phyloP scores from a whole-genome alignment of 92 coral and sea anemone species.

The Anthopleura xanthogrammica region DNA sequence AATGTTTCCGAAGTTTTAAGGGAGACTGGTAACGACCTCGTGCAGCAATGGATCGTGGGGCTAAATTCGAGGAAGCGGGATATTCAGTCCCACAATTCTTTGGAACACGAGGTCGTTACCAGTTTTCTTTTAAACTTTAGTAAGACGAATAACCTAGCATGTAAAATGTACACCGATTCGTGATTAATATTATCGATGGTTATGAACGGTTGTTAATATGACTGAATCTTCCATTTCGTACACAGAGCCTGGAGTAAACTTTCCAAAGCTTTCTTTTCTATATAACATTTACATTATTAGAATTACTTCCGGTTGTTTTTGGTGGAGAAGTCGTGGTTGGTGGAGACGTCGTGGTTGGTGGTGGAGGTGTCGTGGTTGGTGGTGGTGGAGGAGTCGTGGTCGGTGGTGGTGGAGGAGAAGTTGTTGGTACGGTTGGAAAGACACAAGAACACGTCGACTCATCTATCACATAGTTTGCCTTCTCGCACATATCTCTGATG shows the following conservation, averaged over 20 bases:
- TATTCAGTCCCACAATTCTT: not conserved
- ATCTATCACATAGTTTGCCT: slow-evolving; percentile 4
- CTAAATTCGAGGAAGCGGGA: not conserved
- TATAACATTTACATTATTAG: not conserved
- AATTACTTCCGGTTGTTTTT: not conserved
- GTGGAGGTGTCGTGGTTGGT: slow-evolving; percentile 1
- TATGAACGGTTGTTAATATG: not conserved
- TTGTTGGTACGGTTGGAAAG: not conserved
- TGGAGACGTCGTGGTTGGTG: not conserved
- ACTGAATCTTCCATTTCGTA: too few species aligned
- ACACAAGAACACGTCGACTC: slow-evolving; percentile 23
- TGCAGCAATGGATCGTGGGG: too few species aligned
- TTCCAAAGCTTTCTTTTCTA: not conserved
- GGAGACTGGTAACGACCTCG: too few species aligned
- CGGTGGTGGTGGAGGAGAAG: not conserved
- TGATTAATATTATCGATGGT: not conserved
- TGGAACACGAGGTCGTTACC: not conserved
- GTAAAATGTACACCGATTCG: too few species aligned
- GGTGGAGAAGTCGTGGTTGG: slow-evolving; percentile 6
- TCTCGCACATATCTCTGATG: slow-evolving; percentile 5
- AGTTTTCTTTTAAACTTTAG: not conserved
- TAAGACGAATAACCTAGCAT: too few species aligned
- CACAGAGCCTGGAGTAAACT: too few species aligned
- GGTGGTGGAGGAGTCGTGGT: not conserved
- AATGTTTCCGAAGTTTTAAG: too few species aligned